Evolutionary conservation across 2,113 vertebrate species (phyloP), one percentile per base, ranked within the genome.

Genomic region (Rhegmatorhina hoffmannsi): DNA sequence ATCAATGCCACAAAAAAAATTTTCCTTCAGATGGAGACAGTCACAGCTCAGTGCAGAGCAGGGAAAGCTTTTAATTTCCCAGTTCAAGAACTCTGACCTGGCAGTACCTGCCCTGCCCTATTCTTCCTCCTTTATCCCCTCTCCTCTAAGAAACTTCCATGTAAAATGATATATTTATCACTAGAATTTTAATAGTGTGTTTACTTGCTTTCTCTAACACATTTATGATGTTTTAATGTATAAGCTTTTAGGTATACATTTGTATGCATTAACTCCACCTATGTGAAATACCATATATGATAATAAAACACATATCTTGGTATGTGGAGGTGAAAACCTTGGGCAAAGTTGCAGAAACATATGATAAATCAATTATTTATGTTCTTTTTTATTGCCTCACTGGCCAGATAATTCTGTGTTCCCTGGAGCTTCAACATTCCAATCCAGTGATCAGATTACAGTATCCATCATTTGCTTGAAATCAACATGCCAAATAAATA

Each of bases 341-440:
- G 29, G 59, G 33, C 80, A 58, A 85, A 80, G 17, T 17, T 92
- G 43, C 53, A 91, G 82, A 91, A 92, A 64, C 11, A 25, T 85
- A 47, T 9, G 19, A 87, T 85, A 79, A 91, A 94, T 94, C 78
- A 90, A 90, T 92, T 96, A 89, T 76, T 84, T 91, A 89, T 79
- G 33, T 74, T 26, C 25, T 68, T 91, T 91, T 92, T 94, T 87
- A 80, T 73, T 94, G 82, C 81, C 23, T 91, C 66, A 58, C 31
- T 66, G 87, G 46, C 53, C 81, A 83, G 63, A 85, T 87, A 91
- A 92, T 69, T 85, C 84, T 69, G 6, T 55, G 55, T 90, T 83
- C 63, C 75, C 67, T 2, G 1, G 63, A 87, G 91, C 70, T 87
- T 91, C 64, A 90, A 77, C 67, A 76, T 91, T 80, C 75, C 91